Conservation (phyloP, 2,113 vertebrate species). For the Nipponia nippon region DNA sequence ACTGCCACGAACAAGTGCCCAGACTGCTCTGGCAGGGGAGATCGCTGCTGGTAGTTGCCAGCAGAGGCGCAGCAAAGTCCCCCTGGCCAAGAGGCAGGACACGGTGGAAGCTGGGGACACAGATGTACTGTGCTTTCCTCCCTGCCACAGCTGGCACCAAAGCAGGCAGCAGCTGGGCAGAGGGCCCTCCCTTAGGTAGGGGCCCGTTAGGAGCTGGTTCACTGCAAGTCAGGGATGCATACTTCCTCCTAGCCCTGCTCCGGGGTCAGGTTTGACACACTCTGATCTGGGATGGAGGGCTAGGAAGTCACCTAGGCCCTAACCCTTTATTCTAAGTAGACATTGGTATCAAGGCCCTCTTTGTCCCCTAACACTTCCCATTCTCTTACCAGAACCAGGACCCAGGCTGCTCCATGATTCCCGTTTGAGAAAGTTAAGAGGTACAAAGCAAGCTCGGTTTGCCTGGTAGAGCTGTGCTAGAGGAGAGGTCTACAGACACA, state of each 20-base stretch:
- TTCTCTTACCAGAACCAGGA: background rate
- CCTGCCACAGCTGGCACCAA: background rate
- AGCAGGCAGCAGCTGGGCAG: background rate
- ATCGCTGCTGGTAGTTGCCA: background rate
- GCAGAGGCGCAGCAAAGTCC: background rate
- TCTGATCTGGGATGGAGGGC: background rate
- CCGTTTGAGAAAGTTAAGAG: background rate
- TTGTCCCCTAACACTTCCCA: background rate
- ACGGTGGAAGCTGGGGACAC: background rate
- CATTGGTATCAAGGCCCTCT: background rate
- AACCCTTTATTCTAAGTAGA: background rate
- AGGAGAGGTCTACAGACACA: background rate
- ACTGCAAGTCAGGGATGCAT: background rate
- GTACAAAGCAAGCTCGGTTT: background rate
- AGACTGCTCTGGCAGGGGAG: background rate
- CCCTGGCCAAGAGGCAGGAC: background rate
- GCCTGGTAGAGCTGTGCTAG: too few relatives aligned
- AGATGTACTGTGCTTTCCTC: background rate
- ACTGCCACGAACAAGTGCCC: too few relatives aligned
- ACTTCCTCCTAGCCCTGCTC: background rate
- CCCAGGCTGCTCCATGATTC: background rate
- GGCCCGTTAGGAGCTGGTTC: background rate
- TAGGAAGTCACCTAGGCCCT: background rate
- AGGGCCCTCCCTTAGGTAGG: too few relatives aligned
- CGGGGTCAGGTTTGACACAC: too few relatives aligned